Evolutionary conservation across 2,113 vertebrate genomes (phyloP).

Genomic region (Apeltes quadracus): DNA sequence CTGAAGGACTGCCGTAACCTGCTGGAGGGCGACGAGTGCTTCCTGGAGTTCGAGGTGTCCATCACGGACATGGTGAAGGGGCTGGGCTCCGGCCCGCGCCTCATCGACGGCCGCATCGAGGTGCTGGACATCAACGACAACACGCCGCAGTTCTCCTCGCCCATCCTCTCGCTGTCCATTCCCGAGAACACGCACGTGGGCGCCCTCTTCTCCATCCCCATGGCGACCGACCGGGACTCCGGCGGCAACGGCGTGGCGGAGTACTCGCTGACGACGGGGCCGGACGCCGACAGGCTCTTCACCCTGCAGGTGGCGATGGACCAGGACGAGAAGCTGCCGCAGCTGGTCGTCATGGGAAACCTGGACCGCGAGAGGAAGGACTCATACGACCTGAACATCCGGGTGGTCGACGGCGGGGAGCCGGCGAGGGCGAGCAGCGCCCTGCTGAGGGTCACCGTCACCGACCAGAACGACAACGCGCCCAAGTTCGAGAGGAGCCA

Average conservation of each 20-base stretch:
- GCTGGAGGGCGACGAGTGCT: constrained; percentile 87
- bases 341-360: constrained; percentile 94
- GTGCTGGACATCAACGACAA: constrained; percentile 97
- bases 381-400: constrained; percentile 95
- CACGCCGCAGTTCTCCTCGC: constrained; percentile 94
- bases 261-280: constrained; percentile 87
- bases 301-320: constrained; percentile 92
- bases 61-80: constrained; percentile 91
- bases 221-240: constrained; percentile 90
- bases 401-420: constrained; percentile 91
- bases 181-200: constrained; percentile 94
- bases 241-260: constrained; percentile 90
- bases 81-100: constrained; percentile 84
- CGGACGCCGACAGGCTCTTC: constrained; percentile 89
- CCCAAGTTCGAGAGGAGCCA: constrained; percentile 91
- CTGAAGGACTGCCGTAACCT: constrained; percentile 91
- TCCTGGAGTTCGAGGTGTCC: constrained; percentile 95
- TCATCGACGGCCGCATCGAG: constrained; percentile 95
- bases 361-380: constrained; percentile 94
- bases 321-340: constrained; percentile 90
- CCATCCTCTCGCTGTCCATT: constrained; percentile 91
- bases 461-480: constrained; percentile 93
- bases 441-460: constrained; percentile 91
- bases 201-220: constrained; percentile 87
- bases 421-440: constrained; percentile 90